A percentile compares a stretch with the other conserved stretches of the same genome.
phyloP scores from a whole-genome alignment of 2,113 vertebrate species.

The Zapus hudsonius region DNA sequence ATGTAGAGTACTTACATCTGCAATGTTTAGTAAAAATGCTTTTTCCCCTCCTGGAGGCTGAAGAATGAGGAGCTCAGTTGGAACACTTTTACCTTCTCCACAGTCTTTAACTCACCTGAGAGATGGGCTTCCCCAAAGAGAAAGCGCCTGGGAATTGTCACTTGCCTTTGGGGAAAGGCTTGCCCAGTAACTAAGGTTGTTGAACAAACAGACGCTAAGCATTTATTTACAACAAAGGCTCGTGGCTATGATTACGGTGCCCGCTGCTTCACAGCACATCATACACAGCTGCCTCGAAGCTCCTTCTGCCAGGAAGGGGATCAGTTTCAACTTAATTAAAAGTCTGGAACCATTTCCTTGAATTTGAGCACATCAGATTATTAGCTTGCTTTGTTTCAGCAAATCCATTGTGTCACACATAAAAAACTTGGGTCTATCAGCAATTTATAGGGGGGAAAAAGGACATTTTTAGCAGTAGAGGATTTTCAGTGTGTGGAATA shows the following conservation, averaged over 20 bases:
- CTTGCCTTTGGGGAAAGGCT: conserved; percentile 58
- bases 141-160: conserved; percentile 62
- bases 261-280: not conserved
- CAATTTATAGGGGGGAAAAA: not conserved
- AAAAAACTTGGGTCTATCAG: not conserved
- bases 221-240: conserved; percentile 26
- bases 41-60: not conserved
- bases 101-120: conserved; percentile 50
- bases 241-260: not conserved
- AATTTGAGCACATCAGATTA: not conserved
- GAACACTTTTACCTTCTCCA: not conserved
- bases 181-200: conserved; percentile 51
- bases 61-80: not conserved
- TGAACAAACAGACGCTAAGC: conserved; percentile 64
- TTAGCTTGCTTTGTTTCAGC: not conserved
- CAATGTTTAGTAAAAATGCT: not conserved
- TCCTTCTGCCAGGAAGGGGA: not conserved
- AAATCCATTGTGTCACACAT: not conserved
- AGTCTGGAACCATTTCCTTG: not conserved
- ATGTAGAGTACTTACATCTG: not conserved
- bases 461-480: not conserved
- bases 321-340: conserved; percentile 39
- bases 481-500: conserved; percentile 14
- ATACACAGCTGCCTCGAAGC: not conserved
- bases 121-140: conserved; percentile 29